Conservation (phyloP, 2,888 invertebrate genomes). For the Electrophaes corylata region DNA sequence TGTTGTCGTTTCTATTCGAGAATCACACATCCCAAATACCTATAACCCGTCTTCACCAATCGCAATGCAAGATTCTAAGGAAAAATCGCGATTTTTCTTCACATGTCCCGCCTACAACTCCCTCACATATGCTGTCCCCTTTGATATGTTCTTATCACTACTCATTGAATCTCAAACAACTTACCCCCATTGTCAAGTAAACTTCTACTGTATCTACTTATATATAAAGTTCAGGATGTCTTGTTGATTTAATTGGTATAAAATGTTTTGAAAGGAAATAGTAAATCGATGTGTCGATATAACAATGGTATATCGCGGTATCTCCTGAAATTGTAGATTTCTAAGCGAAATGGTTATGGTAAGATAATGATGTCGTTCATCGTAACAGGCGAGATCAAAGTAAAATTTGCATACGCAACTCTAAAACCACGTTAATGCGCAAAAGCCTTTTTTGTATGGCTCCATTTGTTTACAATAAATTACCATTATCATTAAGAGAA, state of each 20-base stretch:
- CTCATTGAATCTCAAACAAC: background rate
- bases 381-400: too few species aligned
- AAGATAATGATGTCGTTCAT: too few species aligned
- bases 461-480: too few species aligned
- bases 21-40: conserved; percentile 15
- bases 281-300: background rate
- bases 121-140: conserved; percentile 44
- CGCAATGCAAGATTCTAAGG: conserved; percentile 48
- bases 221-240: background rate
- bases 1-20: background rate
- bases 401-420: too few species aligned
- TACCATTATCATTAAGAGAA: too few species aligned
- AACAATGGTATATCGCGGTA: background rate
- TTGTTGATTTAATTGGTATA: background rate
- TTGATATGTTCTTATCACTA: conserved; percentile 29
- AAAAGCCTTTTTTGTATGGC: too few species aligned
- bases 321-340: background rate
- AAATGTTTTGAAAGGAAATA: background rate
- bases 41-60: conserved; percentile 57
- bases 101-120: conserved; percentile 52
- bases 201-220: background rate
- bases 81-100: conserved; percentile 63
- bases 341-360: too few species aligned
- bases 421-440: too few species aligned
- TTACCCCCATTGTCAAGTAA: background rate